Percentiles rank a stretch among this genome's conserved stretches.
Conservation (phyloP, 2,797 vertebrate genomes). For the Rallus crepitans region DNA sequence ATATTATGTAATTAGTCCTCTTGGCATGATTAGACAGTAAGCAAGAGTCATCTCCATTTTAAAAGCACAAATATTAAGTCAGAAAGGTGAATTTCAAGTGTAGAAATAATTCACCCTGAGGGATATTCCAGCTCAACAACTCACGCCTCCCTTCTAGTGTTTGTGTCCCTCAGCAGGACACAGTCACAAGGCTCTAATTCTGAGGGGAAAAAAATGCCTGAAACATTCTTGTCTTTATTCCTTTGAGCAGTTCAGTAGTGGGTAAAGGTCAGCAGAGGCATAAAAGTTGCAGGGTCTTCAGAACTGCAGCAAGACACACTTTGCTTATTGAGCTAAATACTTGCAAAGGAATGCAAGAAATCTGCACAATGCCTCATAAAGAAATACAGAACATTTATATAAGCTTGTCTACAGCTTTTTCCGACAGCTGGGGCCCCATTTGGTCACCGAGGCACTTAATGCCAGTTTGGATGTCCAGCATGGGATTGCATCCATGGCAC, state of each 20-base stretch:
- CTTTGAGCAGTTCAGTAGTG: background rate
- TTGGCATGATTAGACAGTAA: background rate
- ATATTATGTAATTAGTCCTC: background rate
- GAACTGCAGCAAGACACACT: background rate
- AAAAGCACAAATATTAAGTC: background rate
- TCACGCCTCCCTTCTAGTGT: background rate
- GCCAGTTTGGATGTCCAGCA: background rate
- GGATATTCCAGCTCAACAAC: background rate
- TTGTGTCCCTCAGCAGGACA: background rate
- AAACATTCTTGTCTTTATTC: background rate
- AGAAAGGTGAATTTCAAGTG: background rate
- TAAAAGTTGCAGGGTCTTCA: background rate
- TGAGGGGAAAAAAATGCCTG: background rate
- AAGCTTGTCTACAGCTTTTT: background rate
- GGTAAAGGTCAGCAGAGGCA: background rate
- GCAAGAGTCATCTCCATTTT: background rate
- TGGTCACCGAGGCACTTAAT: background rate
- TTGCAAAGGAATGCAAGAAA: background rate
- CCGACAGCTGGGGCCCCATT: background rate
- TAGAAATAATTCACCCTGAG: background rate
- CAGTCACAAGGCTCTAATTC: background rate
- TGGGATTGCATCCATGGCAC: background rate
- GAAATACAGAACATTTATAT: background rate
- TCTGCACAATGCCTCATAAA: background rate
- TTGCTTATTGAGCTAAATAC: background rate